Percentiles rank a stretch among this genome's conserved stretches.
Evolutionary conservation across 2,797 vertebrate species (phyloP).

Genomic region (Coregonus suidteri): DNA sequence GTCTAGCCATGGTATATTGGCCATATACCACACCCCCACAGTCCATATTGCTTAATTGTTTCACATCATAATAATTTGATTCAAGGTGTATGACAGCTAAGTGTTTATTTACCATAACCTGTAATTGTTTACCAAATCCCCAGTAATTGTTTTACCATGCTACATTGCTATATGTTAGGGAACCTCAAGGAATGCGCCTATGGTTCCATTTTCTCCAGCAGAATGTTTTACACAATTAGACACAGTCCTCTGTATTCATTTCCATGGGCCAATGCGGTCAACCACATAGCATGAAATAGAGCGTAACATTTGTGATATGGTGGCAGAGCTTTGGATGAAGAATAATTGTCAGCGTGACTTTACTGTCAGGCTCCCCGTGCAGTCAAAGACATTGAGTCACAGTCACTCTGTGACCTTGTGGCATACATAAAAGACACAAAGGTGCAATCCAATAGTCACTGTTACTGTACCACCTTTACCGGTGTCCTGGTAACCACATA

Average conservation of each 20-base stretch:
- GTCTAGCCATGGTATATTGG: too few relatives aligned
- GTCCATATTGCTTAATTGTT: too few relatives aligned
- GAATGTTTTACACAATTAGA: background rate
- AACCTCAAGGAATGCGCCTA: too few relatives aligned
- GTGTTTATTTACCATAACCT: too few relatives aligned
- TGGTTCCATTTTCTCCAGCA: background rate
- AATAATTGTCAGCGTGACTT: background rate
- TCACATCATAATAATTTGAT: too few relatives aligned
- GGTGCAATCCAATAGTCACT: background rate
- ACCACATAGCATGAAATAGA: background rate
- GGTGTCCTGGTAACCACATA: background rate
- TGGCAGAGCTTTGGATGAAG: background rate
- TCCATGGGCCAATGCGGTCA: background rate
- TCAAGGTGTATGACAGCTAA: too few relatives aligned
- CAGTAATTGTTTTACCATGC: too few relatives aligned
- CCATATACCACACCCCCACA: too few relatives aligned
- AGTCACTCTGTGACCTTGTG: constrained; percentile 2
- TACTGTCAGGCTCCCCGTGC: background rate
- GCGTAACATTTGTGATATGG: background rate
- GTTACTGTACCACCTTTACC: background rate
- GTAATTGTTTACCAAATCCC: too few relatives aligned
- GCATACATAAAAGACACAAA: background rate
- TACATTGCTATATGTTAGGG: too few relatives aligned
- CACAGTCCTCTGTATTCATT: background rate
- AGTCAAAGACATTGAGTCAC: background rate